Evolutionary conservation across 2,797 vertebrate species (phyloP), one percentile per base, ranked within the genome.

Genomic region (Ispidina lecontei): DNA sequence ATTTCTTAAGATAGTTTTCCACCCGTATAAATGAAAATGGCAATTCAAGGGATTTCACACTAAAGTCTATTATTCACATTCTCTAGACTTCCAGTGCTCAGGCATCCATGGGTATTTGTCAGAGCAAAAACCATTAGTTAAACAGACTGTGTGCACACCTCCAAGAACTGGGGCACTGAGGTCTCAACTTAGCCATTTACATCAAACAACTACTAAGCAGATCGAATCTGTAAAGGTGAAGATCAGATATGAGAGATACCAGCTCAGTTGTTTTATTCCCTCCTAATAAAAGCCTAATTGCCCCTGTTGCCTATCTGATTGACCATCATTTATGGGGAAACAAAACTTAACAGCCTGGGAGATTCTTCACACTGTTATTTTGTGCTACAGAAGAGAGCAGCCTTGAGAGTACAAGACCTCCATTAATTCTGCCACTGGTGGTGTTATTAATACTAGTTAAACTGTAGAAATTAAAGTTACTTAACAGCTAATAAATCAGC

Each of bases 51-150:
- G 46, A 80, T 89, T 84, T 90, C 83, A 87, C 51, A 47, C 62
- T 89, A 73, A 81, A 41, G 46, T 74, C 80, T 93, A 59, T 84
- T 94, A 93, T 43, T 91, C 33, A 81, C 60, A 84, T 91, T 93
- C 67, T 94, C 72, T 78, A 44, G 65, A 16, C 70, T 90, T 81
- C 46, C 47, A 62, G 43, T 11, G 10, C 68, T 71, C 68, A 84
- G 79, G 55, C 70, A 88, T 82, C 71, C 84, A 49, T 2, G 64
- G 49, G 17, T 86, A 31, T 92, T 63, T 79, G 62, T 65, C 64
- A 82, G 77, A 88, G 77, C 77, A 91, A 79, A 96, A 67, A 0
- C 39, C 28, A 26, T 91, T 76, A 90, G 79, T 74, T 74, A 78
- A 60, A 71, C 39, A 68, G 73, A 31, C 62, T 41, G 15, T 54